phyloP scores from a whole-genome alignment of 1,140 invertebrate species.

The Xylocopa sonorina region DNA sequence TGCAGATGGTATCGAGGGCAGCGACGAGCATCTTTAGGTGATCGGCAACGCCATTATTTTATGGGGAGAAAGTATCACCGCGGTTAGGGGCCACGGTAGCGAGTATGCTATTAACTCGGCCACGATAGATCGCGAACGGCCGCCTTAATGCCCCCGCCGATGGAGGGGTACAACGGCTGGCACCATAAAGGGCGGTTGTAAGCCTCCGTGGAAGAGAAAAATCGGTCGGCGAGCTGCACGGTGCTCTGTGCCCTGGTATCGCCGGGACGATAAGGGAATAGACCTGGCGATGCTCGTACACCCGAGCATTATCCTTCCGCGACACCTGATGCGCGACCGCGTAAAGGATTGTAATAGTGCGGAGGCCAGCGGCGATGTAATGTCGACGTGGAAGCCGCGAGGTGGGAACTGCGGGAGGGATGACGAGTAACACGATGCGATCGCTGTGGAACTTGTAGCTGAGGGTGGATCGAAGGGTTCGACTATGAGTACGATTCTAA shows the following conservation, averaged over 20 bases:
- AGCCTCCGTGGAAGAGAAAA: background rate
- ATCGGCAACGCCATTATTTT: conserved; percentile 44
- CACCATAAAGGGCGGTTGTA: background rate
- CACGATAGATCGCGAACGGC: conserved; percentile 3
- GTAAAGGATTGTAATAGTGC: background rate
- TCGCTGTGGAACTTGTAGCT: background rate
- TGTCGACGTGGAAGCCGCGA: background rate
- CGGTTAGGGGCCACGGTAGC: conserved; percentile 1
- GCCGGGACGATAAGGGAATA: background rate
- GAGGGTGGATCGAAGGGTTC: too few species aligned
- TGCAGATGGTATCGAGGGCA: conserved; percentile 48
- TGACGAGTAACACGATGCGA: background rate
- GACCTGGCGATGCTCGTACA: background rate
- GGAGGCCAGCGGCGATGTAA: too few species aligned
- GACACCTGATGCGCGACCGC: background rate
- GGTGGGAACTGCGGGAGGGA: background rate
- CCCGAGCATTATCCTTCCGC: background rate
- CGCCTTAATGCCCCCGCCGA: too few species aligned
- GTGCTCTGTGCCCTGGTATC: background rate
- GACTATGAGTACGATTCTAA: too few species aligned
- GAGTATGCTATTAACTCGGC: background rate
- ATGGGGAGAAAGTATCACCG: conserved; percentile 16
- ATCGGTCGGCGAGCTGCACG: background rate
- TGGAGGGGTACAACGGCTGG: background rate
- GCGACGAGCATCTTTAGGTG: conserved; percentile 41